These are phyloP conservation scores for Taxidea taxus DNA, from an alignment of 2,113 vertebrate genomes.

Conservation along the genomic window DNA sequence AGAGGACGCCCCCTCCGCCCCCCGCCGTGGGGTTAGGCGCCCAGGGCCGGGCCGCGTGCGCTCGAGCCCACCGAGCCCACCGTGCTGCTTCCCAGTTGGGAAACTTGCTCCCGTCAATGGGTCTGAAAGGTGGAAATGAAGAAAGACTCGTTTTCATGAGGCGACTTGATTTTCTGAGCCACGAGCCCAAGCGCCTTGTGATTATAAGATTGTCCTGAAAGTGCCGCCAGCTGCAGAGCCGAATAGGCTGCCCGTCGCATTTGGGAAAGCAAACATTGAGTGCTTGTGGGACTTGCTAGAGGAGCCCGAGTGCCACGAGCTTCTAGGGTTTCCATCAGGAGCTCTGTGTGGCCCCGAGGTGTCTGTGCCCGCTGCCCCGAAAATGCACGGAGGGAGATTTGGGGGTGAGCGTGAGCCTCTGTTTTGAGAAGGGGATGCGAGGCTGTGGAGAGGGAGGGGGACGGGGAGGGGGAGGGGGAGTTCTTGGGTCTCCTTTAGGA, in stretches of 20 bases:
- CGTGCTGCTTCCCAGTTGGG: background rate
- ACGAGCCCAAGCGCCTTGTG: background rate
- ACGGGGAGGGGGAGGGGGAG: fast-evolving
- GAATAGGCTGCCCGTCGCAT: background rate
- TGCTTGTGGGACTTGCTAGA: fast-evolving
- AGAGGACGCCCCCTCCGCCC: fast-evolving
- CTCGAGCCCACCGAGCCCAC: background rate
- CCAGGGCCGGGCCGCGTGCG: fast-evolving
- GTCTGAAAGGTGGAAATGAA: background rate
- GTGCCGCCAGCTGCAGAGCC: fast-evolving
- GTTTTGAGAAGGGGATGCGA: fast-evolving
- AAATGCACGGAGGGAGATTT: fast-evolving
- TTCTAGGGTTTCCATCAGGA: background rate
- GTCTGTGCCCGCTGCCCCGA: background rate
- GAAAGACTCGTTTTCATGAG: background rate
- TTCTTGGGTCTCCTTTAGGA: background rate
- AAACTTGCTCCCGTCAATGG: too few species aligned
- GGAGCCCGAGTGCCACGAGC: fast-evolving
- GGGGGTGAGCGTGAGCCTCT: too few species aligned
- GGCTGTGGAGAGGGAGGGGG: too few species aligned
- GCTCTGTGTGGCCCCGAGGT: background rate
- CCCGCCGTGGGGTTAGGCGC: background rate
- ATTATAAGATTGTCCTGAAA: background rate
- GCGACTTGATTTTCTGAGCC: background rate
- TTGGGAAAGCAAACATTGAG: too few species aligned